phyloP scores from a whole-genome alignment of 2,797 vertebrate species.

The Taeniopygia guttata region DNA sequence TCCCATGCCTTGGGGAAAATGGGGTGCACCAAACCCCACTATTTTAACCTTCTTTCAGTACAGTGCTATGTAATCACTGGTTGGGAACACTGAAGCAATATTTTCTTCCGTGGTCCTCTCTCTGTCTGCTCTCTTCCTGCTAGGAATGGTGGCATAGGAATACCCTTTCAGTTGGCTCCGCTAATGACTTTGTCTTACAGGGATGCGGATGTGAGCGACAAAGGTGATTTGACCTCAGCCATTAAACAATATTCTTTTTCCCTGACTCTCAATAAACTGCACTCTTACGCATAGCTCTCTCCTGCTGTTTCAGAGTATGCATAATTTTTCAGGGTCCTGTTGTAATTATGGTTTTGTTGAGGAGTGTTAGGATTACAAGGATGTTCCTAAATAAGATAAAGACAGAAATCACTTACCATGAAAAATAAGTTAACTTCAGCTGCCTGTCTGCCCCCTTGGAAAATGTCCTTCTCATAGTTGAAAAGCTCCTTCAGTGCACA shows the following conservation, averaged over 20 bases:
- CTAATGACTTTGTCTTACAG: background rate
- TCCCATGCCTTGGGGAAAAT: background rate
- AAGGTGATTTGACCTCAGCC: constrained; percentile 39
- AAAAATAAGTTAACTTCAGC: constrained; percentile 37
- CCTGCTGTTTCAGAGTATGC: background rate
- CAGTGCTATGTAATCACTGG: background rate
- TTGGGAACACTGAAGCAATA: background rate
- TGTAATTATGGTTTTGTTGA: background rate
- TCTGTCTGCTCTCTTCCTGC: background rate
- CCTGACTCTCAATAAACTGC: background rate
- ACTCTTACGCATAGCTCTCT: background rate
- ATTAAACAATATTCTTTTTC: constrained; percentile 20
- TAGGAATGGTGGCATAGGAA: background rate
- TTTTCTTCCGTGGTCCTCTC: background rate
- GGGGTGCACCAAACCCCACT: background rate
- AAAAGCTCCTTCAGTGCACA: background rate
- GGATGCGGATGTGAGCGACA: constrained; percentile 37
- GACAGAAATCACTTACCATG: background rate
- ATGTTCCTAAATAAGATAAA: constrained; percentile 9
- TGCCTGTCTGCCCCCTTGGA: background rate
- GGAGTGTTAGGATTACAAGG: background rate
- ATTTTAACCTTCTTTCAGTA: background rate
- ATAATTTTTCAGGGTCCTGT: background rate
- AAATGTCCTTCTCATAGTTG: constrained; percentile 9
- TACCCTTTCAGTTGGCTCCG: background rate